Evolutionary conservation across 2,888 invertebrate genomes (phyloP).

Genomic region (Synanthedon formicaeformis): DNA sequence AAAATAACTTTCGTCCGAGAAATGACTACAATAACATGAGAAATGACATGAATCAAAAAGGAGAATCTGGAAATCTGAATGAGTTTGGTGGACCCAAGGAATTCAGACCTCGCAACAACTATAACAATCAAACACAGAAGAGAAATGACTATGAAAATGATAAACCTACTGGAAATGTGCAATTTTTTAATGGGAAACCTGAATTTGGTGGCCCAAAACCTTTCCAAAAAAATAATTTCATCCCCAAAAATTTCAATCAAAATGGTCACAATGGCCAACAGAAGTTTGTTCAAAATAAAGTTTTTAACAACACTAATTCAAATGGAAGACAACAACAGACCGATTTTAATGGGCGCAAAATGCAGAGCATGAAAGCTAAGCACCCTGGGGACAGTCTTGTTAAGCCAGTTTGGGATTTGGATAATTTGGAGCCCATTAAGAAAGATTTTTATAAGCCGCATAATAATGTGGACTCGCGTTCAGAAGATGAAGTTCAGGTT

Average conservation of each 20-base stretch:
- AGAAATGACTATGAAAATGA: slow-evolving; percentile 51
- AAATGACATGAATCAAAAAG: slow-evolving; percentile 48
- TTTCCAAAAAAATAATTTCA: slow-evolving; percentile 50
- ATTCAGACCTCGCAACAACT: slow-evolving; percentile 54
- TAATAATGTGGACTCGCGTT: slow-evolving; percentile 75
- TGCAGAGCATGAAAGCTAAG: slow-evolving; percentile 75
- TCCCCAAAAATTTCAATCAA: slow-evolving; percentile 48
- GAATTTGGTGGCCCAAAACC: slow-evolving; percentile 65
- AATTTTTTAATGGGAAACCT: slow-evolving; percentile 49
- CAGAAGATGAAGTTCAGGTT: slow-evolving; percentile 79
- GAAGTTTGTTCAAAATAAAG: slow-evolving; percentile 46
- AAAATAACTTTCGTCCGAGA: slow-evolving; percentile 59
- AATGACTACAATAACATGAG: slow-evolving; percentile 62
- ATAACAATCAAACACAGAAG: slow-evolving; percentile 43
- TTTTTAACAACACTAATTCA: slow-evolving; percentile 26
- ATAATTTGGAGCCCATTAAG: slow-evolving; percentile 81
- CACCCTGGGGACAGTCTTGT: slow-evolving; percentile 78
- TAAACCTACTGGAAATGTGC: slow-evolving; percentile 47
- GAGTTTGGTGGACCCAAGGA: slow-evolving; percentile 65
- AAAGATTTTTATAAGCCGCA: slow-evolving; percentile 94
- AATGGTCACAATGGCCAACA: slow-evolving; percentile 38
- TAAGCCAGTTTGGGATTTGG: slow-evolving; percentile 88
- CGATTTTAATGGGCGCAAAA: slow-evolving; percentile 63
- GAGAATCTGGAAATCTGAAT: slow-evolving; percentile 46
- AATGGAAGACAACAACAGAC: slow-evolving; percentile 37